Percentiles rank a stretch among this genome's conserved stretches.
phyloP scores from a whole-genome alignment of 2,888 invertebrate species.

The Harpalus rubripes region DNA sequence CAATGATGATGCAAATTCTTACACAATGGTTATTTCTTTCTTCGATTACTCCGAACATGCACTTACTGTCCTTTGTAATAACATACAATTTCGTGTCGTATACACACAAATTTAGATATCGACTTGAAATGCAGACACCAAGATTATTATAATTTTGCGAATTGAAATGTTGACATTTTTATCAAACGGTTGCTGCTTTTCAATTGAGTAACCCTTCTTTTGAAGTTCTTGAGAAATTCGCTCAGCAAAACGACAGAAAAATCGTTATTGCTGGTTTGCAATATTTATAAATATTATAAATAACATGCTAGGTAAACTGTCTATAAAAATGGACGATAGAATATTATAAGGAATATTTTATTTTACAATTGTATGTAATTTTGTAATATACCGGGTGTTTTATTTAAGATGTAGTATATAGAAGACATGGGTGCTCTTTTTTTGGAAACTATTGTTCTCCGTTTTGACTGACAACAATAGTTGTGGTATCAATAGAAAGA shows the following conservation, averaged over 20 bases:
- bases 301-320: background rate
- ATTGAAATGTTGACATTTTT: background rate
- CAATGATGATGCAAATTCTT: conserved; percentile 14
- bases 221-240: background rate
- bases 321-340: too few species aligned
- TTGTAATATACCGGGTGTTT: too few species aligned
- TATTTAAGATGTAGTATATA: too few species aligned
- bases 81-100: background rate
- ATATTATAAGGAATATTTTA: too few species aligned
- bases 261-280: background rate
- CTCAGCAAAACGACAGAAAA: background rate
- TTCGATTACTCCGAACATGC: background rate
- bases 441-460: too few species aligned
- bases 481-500: too few species aligned
- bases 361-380: too few species aligned
- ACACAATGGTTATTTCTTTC: conserved; percentile 20
- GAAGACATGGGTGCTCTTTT: too few species aligned
- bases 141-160: background rate
- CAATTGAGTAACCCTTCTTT: background rate
- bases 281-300: background rate
- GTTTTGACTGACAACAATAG: too few species aligned
- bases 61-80: background rate
- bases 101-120: background rate
- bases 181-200: background rate
- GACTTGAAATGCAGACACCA: background rate